phyloP scores from a whole-genome alignment of 2,113 vertebrate genomes.

The Oncorhynchus masou region DNA sequence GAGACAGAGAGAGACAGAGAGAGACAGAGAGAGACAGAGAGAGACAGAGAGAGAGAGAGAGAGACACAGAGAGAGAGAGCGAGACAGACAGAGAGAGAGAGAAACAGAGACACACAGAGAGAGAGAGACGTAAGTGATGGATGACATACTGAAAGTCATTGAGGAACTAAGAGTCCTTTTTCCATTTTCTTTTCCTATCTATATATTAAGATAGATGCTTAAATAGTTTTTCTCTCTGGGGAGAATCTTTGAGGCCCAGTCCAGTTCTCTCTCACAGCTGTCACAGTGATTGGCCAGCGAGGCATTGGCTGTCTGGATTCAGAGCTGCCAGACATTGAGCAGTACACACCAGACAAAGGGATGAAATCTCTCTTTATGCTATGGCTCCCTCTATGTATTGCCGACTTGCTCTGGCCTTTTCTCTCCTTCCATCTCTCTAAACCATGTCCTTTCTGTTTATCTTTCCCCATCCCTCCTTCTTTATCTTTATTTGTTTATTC shows the following conservation, averaged over 20 bases:
- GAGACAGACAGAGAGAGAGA: not conserved
- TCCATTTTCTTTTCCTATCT: no score
- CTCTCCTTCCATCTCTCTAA: not conserved
- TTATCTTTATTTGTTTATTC: not conserved
- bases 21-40: not conserved
- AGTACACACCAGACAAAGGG: not conserved
- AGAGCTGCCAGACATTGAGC: not conserved
- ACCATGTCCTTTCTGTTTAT: not conserved
- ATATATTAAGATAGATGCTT: not conserved
- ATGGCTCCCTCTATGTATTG: constrained; percentile 31
- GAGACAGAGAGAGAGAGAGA: not conserved
- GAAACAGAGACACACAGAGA: no score
- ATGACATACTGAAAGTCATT: not conserved
- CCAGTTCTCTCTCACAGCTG: constrained; percentile 5
- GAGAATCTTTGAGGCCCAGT: not conserved
- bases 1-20: not conserved
- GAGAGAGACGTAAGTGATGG: not conserved
- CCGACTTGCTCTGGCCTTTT: constrained; percentile 7
- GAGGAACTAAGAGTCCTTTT: not conserved
- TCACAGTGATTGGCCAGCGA: constrained; percentile 18
- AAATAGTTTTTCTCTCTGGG: not conserved
- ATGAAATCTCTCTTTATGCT: not conserved
- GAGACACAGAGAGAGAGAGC: not conserved
- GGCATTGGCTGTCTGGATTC: constrained; percentile 8
- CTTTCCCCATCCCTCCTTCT: not conserved